Evolutionary conservation across 2,113 vertebrate species (phyloP).

Genomic region (Tor tambroides): DNA sequence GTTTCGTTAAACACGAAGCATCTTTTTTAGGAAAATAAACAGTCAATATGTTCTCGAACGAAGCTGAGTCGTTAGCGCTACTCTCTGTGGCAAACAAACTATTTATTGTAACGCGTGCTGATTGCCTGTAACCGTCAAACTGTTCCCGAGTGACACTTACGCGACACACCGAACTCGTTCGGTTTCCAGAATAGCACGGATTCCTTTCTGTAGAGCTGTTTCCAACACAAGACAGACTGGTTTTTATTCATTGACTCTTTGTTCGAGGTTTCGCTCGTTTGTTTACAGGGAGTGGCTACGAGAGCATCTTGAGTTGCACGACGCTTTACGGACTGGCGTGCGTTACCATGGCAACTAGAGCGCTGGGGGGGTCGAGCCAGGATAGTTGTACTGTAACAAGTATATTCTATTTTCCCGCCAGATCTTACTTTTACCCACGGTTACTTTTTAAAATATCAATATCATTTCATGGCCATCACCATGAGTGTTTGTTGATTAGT

Average conservation of each 20-base stretch:
- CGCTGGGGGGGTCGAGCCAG: background rate
- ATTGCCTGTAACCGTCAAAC: too few relatives aligned
- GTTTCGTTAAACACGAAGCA: background rate
- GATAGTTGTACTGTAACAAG: background rate
- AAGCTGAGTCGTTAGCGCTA: background rate
- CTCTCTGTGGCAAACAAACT: background rate
- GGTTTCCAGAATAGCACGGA: background rate
- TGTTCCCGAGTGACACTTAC: background rate
- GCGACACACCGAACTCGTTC: background rate
- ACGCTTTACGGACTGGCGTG: constrained; percentile 15
- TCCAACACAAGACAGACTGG: background rate
- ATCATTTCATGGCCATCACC: too few relatives aligned
- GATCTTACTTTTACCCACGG: too few relatives aligned
- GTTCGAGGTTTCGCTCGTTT: background rate
- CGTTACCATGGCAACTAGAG: constrained; percentile 37
- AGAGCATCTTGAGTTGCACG: constrained; percentile 39
- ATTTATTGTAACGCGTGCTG: background rate
- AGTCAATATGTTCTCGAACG: background rate
- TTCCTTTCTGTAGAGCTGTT: background rate
- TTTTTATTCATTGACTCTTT: constrained; percentile 3
- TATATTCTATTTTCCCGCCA: background rate
- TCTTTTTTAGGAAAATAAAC: background rate
- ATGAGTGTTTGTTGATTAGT: too few relatives aligned
- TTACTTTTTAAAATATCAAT: too few relatives aligned
- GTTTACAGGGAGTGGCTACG: constrained; percentile 32